phyloP scores from a whole-genome alignment of 2,888 invertebrate genomes.

The Eristalis arbustorum region DNA sequence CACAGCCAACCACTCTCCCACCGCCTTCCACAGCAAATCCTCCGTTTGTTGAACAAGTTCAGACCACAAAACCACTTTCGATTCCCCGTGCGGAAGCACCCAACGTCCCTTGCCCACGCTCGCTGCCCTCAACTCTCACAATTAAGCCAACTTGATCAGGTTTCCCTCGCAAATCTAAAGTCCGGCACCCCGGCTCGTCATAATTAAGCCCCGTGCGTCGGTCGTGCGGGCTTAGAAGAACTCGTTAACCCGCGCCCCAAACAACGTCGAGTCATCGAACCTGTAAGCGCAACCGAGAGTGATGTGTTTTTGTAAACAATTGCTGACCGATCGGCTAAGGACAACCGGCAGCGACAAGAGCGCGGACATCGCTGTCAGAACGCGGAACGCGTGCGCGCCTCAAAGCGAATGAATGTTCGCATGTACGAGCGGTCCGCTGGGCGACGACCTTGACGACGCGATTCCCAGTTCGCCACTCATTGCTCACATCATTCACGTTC shows the following conservation, averaged over 20 bases:
- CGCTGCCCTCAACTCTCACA: not conserved
- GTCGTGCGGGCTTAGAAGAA: not conserved
- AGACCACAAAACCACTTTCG: not conserved
- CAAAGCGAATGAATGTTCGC: not conserved
- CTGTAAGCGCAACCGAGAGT: not conserved
- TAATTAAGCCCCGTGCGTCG: not conserved
- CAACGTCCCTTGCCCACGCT: not conserved
- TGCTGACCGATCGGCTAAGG: not conserved
- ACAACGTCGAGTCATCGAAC: not conserved
- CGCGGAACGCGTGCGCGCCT: constrained; percentile 1
- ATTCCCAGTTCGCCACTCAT: constrained; percentile 36
- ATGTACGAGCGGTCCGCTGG: constrained; percentile 1
- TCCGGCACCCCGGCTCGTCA: not conserved
- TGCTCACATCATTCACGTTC: constrained; percentile 46
- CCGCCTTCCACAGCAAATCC: not conserved
- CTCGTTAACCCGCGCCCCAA: not conserved
- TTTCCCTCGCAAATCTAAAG: not conserved
- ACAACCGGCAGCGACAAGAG: not conserved
- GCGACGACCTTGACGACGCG: constrained; percentile 43
- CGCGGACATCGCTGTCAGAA: not conserved
- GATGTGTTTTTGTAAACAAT: not conserved
- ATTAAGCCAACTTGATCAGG: not conserved
- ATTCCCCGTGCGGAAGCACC: not conserved
- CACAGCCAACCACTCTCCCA: not conserved
- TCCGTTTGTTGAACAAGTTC: not conserved